phyloP scores from a whole-genome alignment of 2,888 invertebrate species.

The Polietes domitor region DNA sequence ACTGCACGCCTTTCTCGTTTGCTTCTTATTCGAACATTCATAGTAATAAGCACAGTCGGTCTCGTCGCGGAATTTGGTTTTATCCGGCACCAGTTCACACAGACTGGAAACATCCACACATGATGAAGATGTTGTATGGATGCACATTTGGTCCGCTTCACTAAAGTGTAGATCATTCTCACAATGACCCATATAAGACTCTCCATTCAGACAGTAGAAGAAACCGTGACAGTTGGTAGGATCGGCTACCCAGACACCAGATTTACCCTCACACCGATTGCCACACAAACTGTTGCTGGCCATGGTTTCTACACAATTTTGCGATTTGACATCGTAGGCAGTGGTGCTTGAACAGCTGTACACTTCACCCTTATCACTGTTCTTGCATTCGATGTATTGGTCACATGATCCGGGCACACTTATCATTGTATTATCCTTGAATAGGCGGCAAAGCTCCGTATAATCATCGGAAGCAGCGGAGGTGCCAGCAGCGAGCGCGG shows the following conservation, averaged over 20 bases:
- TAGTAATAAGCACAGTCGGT: conserved; percentile 73
- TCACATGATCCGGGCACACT: conserved; percentile 74
- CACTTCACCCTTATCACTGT: conserved; percentile 61
- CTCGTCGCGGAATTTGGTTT: conserved; percentile 71
- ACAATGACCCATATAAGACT: conserved; percentile 68
- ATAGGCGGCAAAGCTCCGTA: conserved; percentile 71
- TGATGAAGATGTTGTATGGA: conserved; percentile 68
- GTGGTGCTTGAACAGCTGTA: conserved; percentile 64
- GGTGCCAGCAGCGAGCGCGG: neutral
- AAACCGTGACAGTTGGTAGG: conserved; percentile 72
- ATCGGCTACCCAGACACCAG: conserved; percentile 71
- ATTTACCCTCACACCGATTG: conserved; percentile 71
- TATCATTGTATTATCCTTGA: conserved; percentile 71
- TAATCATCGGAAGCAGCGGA: neutral
- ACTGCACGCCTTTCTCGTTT: conserved; percentile 54
- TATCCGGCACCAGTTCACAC: conserved; percentile 72
- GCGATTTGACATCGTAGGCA: conserved; percentile 68
- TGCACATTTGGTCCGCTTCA: conserved; percentile 71
- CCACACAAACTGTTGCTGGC: conserved; percentile 69
- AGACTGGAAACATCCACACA: conserved; percentile 74
- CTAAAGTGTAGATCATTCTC: conserved; percentile 69
- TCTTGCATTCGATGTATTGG: conserved; percentile 73
- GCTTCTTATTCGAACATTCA: conserved; percentile 69
- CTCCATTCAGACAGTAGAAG: conserved; percentile 72
- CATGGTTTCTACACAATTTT: conserved; percentile 69